phyloP scores from a whole-genome alignment of 2,888 invertebrate genomes.

The Sicus ferrugineus region DNA sequence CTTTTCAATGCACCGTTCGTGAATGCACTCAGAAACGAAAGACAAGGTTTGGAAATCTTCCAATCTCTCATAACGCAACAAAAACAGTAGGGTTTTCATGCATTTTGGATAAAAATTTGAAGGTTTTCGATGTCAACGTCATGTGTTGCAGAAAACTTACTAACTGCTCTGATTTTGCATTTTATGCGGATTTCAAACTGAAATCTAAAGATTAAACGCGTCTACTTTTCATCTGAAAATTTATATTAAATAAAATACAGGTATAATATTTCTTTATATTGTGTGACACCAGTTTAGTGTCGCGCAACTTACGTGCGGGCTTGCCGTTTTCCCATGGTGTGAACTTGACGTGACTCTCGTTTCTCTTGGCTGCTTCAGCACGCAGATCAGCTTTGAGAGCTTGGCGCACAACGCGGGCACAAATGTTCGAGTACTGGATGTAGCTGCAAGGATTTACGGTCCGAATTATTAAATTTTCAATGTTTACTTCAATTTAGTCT shows the following conservation, averaged over 20 bases:
- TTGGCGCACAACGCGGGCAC: constrained; percentile 82
- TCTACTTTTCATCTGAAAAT: constrained; percentile 52
- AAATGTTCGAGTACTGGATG: constrained; percentile 94
- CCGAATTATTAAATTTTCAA: neutral
- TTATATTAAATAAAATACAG: constrained; percentile 35
- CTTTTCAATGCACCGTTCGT: no score
- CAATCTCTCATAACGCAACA: no score
- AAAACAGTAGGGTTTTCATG: no score
- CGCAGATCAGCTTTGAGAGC: constrained; percentile 80
- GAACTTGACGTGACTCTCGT: constrained; percentile 79
- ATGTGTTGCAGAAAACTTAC: no score
- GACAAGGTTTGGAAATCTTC: no score
- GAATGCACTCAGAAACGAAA: no score
- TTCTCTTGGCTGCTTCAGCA: constrained; percentile 78
- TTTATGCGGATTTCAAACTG: neutral
- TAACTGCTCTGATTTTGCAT: no score
- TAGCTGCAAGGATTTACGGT: constrained; percentile 71
- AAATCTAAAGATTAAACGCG: neutral
- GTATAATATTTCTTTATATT: constrained; percentile 26
- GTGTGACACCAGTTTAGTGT: no score
- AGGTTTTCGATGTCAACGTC: no score
- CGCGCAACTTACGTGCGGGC: constrained; percentile 82
- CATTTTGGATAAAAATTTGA: no score
- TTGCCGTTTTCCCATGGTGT: constrained; percentile 92
- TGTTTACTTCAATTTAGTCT: no score